Base-by-base conservation (phyloP, 92 coral and sea anemone species). In the Parazoanthus darwini region DNA sequence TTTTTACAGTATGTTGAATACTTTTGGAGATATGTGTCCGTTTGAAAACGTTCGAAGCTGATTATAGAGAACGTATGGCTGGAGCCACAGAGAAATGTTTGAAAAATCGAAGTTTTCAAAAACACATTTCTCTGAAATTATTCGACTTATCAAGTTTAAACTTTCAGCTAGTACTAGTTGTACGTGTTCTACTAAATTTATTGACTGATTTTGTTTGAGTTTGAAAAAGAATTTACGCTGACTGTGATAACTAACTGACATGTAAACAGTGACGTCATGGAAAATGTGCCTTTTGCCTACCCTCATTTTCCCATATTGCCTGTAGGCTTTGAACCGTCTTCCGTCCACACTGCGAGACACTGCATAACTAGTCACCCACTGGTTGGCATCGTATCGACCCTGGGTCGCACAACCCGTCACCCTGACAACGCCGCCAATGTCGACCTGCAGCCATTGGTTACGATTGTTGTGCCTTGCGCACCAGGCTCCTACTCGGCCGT, bases 401-500 rank as follows among this genome's bases (percentile, higher is more conserved):
- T 96, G 98, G 5, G 98, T 96, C 15, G 98, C 98, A 72, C 94
- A 88, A 4, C 96, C 98, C 11, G 89, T 88, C 35, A 96, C 65
- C 14, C 74, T 88, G 2, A 90, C 92, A 48, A 89, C 74, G 1
- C 89, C 96, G 33, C 95, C 96, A 63, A 95, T 86, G 72, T 96
- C 96, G 3, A 95, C 91, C 82, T 96, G 94, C 50, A 95, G 85
- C 99, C 99, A 97, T 5, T 96, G 98, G 42, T 87, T 92, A 4
- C 77, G 88, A 80, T 97, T 92, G 36, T 91, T 90, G 46, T 90
- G 43, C 72, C 90, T 90, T 6, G 99, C 95, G 72, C 93, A 88
- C 99, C 99, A 97, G 78, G 94, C 98, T 5, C 99, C 99, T 1
- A 89, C 86, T 14, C 99, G 91, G 18, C 95, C 90, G 8, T 91